Evolutionary conservation across 37 sponge, comb jelly and placozoan genomes (phyloP).

Genomic region (Halisarca cf. caerulea): DNA sequence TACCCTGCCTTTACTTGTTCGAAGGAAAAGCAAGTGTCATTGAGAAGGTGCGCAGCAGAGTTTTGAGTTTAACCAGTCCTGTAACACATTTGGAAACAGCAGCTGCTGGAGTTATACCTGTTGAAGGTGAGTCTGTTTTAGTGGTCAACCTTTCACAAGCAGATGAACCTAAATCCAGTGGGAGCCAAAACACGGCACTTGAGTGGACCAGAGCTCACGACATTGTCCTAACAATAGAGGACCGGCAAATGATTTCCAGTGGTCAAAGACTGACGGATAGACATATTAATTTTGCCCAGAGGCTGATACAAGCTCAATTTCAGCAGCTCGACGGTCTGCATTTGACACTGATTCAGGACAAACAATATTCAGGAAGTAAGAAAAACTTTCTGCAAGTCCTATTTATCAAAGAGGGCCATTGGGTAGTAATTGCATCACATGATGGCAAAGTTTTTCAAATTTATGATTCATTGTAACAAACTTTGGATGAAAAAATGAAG

Average conservation of each 20-base stretch:
- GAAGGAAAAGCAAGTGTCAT: too few relatives aligned
- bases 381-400: slow-evolving; percentile 3
- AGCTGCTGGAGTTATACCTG: too few relatives aligned
- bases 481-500: neutral
- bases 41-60: neutral
- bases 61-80: neutral
- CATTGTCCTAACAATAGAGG: too few relatives aligned
- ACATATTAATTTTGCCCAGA: slow-evolving; percentile 9
- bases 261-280: neutral
- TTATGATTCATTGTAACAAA: neutral
- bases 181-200: too few relatives aligned
- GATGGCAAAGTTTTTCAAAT: neutral
- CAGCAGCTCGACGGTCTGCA: neutral
- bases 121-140: neutral
- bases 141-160: too few relatives aligned
- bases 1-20: slow-evolving; percentile 9
- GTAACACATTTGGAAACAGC: neutral
- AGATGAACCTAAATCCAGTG: too few relatives aligned
- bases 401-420: slow-evolving; percentile 8
- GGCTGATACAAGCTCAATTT: slow-evolving; percentile 3
- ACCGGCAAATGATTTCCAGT: neutral
- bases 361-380: neutral
- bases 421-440: neutral
- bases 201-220: too few relatives aligned
- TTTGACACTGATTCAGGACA: neutral